Base-by-base conservation (phyloP, 92 coral and sea anemone species). In the Phenganax marumi region DNA sequence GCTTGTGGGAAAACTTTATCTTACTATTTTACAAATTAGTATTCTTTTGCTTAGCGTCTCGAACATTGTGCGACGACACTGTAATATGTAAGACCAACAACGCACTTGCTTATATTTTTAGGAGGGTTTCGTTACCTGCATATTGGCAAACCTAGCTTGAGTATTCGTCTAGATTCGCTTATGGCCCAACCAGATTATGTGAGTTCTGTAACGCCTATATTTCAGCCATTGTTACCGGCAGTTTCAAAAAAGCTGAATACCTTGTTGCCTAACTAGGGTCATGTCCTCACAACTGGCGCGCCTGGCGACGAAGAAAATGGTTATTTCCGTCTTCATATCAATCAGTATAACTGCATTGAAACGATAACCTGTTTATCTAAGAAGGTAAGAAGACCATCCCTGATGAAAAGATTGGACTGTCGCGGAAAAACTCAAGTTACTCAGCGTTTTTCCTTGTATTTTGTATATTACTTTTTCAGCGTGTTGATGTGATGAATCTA, bases 101-200 rank as follows among this genome's bases (percentile, higher is more conserved):
- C n/a, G 11, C 52, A 50, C 14, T 12, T 81, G 10, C 50, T 18
- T 47, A 16, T 70, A 16, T 75, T 57, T 78, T 25, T 78, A 95
- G 98, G 98, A 55, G 97, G 96, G 25, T 95, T 80, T 61, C 88
- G 86, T 73, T 95, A 95, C 69, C 92, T 95, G 51, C 97, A 95
- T 69, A 89, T 95, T 50, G 91, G 97, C 33, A 95, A 95, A 79
- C 97, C 98, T 0, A 89, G 91, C 14, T 89, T 95, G 1, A 91
- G 88, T 80, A 81, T 95, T 19, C 98, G 96, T 9, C 77, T 95
- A 63, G 98, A 95, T 55, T 93, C 98, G 11, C 89, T 92, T 19
- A 95, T 95, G 98, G 98, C 93, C 10, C 98, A 95, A 21, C 97
- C 98, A 12, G 98, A 95, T 86, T 95, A 92, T 79, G 98, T 95